These are phyloP conservation scores for Dolichoris vasculosae DNA, from an alignment of 1,140 invertebrate genomes.

Conservation along the genomic window DNA sequence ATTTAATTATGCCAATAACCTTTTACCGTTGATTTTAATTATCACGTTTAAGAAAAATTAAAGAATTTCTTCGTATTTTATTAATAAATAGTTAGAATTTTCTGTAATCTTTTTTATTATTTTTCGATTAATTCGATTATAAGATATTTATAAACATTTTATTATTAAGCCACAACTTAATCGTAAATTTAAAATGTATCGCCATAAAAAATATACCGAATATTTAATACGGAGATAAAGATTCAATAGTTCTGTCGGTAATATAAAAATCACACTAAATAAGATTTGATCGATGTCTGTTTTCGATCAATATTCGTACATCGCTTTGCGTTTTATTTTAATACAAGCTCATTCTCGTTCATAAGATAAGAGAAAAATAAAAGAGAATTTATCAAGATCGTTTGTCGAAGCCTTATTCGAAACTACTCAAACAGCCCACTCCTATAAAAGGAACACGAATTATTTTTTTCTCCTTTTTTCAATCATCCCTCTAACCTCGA, in stretches of 20 bases:
- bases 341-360: constrained; percentile 12
- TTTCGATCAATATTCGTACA: not conserved
- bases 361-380: constrained; percentile 31
- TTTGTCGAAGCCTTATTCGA: constrained; percentile 27
- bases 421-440: constrained; percentile 20
- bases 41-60: too few relatives aligned
- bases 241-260: not conserved
- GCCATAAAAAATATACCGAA: too few relatives aligned
- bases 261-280: constrained; percentile 17
- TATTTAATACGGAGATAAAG: not conserved
- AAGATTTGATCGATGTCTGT: constrained; percentile 4
- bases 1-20: too few relatives aligned
- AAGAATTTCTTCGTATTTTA: too few relatives aligned
- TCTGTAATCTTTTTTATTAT: too few relatives aligned
- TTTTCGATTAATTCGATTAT: too few relatives aligned
- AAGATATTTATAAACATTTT: too few relatives aligned
- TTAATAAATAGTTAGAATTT: too few relatives aligned
- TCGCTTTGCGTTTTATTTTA: not conserved
- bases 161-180: too few relatives aligned
- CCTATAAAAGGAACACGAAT: not conserved
- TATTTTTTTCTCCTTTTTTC: not conserved
- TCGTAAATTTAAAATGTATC: too few relatives aligned
- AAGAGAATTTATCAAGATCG: constrained; percentile 43
- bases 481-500: constrained; percentile 15
- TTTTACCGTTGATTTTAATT: too few relatives aligned